Conservation (phyloP, 2,113 vertebrate species). For the Ochotona curzoniae region DNA sequence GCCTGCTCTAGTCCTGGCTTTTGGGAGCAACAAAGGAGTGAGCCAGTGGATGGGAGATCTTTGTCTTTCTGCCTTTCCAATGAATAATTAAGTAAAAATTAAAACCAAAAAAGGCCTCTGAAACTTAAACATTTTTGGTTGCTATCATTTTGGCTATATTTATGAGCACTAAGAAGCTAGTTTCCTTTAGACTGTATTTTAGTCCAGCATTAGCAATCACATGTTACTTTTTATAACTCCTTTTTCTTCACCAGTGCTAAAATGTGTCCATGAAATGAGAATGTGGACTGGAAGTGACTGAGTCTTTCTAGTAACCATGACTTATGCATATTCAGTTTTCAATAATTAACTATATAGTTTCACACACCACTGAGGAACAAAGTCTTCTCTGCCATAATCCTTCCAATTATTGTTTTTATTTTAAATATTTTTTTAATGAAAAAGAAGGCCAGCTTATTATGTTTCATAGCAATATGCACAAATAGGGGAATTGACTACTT, state of each 20-base stretch:
- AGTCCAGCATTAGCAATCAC: neutral
- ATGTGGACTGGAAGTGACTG: neutral
- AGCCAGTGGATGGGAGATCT: too few species aligned
- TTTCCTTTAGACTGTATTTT: neutral
- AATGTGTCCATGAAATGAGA: constrained; percentile 1
- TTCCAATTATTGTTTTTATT: neutral
- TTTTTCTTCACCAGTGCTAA: neutral
- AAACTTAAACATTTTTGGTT: too few species aligned
- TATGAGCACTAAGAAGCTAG: neutral
- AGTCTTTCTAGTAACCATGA: neutral
- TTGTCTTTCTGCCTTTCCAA: too few species aligned
- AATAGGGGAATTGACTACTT: neutral
- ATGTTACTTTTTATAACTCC: neutral
- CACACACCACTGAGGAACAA: neutral
- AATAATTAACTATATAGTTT: neutral
- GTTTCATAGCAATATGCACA: neutral
- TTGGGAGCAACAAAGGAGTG: too few species aligned
- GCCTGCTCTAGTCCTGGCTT: too few species aligned
- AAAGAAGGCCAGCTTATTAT: neutral
- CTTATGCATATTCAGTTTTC: neutral
- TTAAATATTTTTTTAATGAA: neutral
- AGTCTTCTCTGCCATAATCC: neutral
- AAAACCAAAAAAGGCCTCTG: too few species aligned
- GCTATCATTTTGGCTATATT: neutral
- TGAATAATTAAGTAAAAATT: too few species aligned